Conservation (phyloP, 2,113 vertebrate species). For the Peromyscus californicus region DNA sequence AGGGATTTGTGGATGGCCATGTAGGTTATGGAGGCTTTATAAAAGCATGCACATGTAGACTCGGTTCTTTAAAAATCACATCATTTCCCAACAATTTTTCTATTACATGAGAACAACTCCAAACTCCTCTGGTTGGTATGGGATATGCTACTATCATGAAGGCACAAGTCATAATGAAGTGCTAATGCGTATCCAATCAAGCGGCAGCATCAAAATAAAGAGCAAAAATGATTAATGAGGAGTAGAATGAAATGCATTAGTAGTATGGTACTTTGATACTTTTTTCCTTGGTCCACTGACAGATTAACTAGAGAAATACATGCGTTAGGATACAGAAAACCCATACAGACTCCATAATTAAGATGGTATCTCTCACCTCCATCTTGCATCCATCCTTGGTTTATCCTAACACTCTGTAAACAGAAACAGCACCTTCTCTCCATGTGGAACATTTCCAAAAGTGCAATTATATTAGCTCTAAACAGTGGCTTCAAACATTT, state of each 20-base stretch:
- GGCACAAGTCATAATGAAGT: slow-evolving; percentile 3
- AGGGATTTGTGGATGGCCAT: background rate
- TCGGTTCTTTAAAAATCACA: background rate
- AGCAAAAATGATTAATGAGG: slow-evolving; percentile 9
- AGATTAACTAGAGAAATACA: slow-evolving; percentile 48
- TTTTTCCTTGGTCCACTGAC: background rate
- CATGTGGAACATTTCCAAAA: slow-evolving; percentile 10
- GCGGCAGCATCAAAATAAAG: slow-evolving; percentile 52
- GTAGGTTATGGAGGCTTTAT: background rate
- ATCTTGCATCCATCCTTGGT: background rate
- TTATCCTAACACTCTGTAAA: background rate
- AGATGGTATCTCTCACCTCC: background rate
- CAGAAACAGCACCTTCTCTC: background rate
- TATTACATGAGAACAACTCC: background rate
- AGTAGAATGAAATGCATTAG: slow-evolving; percentile 27
- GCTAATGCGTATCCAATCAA: slow-evolving; percentile 49
- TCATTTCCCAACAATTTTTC: background rate
- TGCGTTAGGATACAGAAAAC: slow-evolving; percentile 48
- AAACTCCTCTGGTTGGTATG: slow-evolving; percentile 16
- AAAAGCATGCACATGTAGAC: background rate
- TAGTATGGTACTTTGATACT: slow-evolving; percentile 8
- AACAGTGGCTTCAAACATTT: slow-evolving; percentile 30
- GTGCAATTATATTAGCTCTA: background rate
- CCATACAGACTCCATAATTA: slow-evolving; percentile 28
- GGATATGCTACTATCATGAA: slow-evolving; percentile 43